Percentiles rank a stretch among this genome's conserved stretches.
Evolutionary conservation across 2,888 invertebrate species (phyloP).

Genomic region (Drosophila lutescens): DNA sequence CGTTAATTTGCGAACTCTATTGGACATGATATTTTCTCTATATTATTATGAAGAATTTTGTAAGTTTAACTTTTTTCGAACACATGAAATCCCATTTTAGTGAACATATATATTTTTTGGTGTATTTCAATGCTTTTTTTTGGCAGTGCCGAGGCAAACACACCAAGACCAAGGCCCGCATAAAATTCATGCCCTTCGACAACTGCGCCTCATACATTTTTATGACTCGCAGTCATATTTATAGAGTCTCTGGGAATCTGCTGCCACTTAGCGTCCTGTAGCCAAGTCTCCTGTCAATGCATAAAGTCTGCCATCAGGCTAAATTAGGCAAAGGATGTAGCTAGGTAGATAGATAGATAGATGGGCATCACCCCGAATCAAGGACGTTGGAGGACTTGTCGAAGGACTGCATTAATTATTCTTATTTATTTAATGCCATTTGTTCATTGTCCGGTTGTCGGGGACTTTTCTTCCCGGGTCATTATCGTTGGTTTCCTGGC

Average conservation of each 20-base stretch:
- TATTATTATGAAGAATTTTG: too few relatives aligned
- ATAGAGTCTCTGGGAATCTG: constrained; percentile 15
- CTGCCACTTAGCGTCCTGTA: constrained; percentile 7
- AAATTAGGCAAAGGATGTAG: constrained; percentile 17
- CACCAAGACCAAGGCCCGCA: constrained; percentile 11
- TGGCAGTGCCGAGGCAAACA: constrained; percentile 4
- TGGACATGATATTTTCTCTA: too few relatives aligned
- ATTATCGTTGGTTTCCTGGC: constrained; percentile 29
- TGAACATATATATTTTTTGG: neutral
- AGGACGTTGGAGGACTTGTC: constrained; percentile 20
- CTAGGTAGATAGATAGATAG: neutral
- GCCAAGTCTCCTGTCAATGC: neutral
- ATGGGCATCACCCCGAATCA: constrained; percentile 4
- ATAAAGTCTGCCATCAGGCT: constrained; percentile 33
- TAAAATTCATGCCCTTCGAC: constrained; percentile 47
- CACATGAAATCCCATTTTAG: too few relatives aligned
- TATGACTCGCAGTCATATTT: constrained; percentile 50
- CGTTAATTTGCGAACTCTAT: too few relatives aligned
- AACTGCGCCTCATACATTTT: constrained; percentile 47
- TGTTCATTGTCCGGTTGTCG: constrained; percentile 7
- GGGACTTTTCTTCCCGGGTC: constrained; percentile 3
- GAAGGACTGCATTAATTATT: constrained; percentile 48
- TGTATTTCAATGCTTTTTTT: too few relatives aligned
- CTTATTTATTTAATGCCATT: constrained; percentile 51
- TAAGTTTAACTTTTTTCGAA: too few relatives aligned